A percentile compares a stretch with the other conserved stretches of the same genome.
phyloP scores from a whole-genome alignment of 2,888 invertebrate genomes.

The Linyphia triangularis region DNA sequence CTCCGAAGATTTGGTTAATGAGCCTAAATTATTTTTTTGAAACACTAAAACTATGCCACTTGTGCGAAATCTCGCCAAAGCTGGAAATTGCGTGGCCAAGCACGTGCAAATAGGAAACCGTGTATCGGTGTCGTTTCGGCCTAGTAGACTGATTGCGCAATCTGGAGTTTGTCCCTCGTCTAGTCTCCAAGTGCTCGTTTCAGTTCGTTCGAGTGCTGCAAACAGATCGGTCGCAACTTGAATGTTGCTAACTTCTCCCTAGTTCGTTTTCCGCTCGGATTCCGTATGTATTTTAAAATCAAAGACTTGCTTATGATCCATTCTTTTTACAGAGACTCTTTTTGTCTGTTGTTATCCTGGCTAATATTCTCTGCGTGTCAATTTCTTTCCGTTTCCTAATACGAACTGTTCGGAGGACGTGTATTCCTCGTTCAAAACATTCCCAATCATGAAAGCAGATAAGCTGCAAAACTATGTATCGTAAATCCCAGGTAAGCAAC shows the following conservation, averaged over 20 bases:
- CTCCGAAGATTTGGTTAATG: too few relatives aligned
- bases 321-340: constrained; percentile 70
- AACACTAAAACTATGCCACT: too few relatives aligned
- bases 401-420: constrained; percentile 30
- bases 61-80: not conserved
- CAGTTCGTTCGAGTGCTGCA: not conserved
- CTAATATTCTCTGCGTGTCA: constrained; percentile 69
- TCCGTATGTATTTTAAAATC: constrained; percentile 73
- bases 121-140: not conserved
- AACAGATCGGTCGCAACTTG: not conserved
- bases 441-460: constrained; percentile 55
- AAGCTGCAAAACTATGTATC: constrained; percentile 51
- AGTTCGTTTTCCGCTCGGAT: constrained; percentile 32
- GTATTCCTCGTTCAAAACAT: constrained; percentile 35
- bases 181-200: constrained; percentile 4
- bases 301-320: constrained; percentile 73
- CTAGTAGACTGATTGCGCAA: not conserved
- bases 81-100: not conserved
- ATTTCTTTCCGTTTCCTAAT: constrained; percentile 57
- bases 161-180: constrained; percentile 3
- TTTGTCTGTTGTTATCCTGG: constrained; percentile 68
- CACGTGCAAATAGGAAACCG: not conserved
- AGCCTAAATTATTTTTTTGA: too few relatives aligned
- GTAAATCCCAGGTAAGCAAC: constrained; percentile 66
- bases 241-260: constrained; percentile 15